Percentiles rank a stretch among this genome's conserved stretches.
Evolutionary conservation across 2,888 invertebrate species (phyloP).

Genomic region (Chymomyza fuscimana): DNA sequence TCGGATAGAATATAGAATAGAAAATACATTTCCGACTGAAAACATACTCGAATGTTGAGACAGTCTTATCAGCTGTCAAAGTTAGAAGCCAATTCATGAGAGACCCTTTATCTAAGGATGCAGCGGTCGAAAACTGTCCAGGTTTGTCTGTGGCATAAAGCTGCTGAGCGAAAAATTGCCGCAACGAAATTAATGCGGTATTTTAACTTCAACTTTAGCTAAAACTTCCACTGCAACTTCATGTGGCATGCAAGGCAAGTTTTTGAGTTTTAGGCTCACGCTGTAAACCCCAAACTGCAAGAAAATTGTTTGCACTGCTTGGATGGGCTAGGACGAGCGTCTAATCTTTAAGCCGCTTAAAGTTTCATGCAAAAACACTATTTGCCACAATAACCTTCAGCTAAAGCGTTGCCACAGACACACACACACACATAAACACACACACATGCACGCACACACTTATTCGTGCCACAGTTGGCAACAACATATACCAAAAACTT

Average conservation of each 20-base stretch:
- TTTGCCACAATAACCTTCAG: slow-evolving; percentile 68
- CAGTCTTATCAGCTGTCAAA: too few species aligned
- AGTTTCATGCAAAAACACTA: slow-evolving; percentile 53
- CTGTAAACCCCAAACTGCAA: not conserved
- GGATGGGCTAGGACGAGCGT: not conserved
- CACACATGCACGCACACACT: slow-evolving; percentile 16
- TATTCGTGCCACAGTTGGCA: slow-evolving; percentile 46
- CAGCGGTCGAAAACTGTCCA: too few species aligned
- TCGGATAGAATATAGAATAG: too few species aligned
- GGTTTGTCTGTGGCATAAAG: too few species aligned
- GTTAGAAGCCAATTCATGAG: too few species aligned
- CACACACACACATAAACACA: not conserved
- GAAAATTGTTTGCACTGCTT: slow-evolving; percentile 18
- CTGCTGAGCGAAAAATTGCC: not conserved
- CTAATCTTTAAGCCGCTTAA: slow-evolving; percentile 64
- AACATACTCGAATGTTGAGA: too few species aligned
- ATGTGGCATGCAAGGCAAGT: slow-evolving; percentile 1
- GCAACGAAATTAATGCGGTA: slow-evolving; percentile 37
- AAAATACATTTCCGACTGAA: too few species aligned
- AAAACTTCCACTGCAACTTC: slow-evolving; percentile 20
- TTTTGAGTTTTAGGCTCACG: slow-evolving; percentile 6
- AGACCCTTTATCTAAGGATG: too few species aligned
- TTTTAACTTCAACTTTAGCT: slow-evolving; percentile 23
- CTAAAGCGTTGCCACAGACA: slow-evolving; percentile 24
- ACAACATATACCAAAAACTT: slow-evolving; percentile 16